Conservation (phyloP, 2,888 invertebrate species). For the Galerucella pusilla region DNA sequence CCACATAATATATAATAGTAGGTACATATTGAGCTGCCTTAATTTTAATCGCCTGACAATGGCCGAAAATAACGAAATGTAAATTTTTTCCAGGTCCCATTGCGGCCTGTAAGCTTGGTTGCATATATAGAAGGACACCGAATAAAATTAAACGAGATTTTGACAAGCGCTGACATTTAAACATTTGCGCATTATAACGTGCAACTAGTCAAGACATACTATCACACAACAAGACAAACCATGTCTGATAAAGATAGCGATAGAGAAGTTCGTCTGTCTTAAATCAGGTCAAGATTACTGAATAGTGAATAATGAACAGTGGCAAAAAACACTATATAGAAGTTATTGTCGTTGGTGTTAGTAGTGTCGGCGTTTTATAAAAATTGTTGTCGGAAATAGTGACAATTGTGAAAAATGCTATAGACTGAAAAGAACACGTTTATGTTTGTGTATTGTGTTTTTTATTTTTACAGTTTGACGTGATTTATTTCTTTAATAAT, state of each 20-base stretch:
- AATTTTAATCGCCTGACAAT: no score
- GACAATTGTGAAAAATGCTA: conserved; percentile 46
- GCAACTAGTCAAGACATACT: conserved; percentile 33
- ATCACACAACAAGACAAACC: conserved; percentile 14
- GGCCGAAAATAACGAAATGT: no score
- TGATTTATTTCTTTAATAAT: conserved; percentile 50
- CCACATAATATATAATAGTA: no score
- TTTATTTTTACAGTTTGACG: conserved; percentile 41
- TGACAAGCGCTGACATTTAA: conserved; percentile 43
- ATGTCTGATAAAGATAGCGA: conserved; percentile 35
- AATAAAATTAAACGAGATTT: conserved; percentile 42
- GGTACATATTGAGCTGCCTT: neutral
- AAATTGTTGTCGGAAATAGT: conserved; percentile 40
- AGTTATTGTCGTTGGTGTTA: conserved; percentile 46
- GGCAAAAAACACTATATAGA: conserved; percentile 50
- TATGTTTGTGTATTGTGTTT: conserved; percentile 45
- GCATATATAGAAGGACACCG: conserved; percentile 14
- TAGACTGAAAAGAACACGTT: conserved; percentile 34
- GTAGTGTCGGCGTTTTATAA: conserved; percentile 46
- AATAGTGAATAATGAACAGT: conserved; percentile 43
- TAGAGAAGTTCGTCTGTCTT: conserved; percentile 20
- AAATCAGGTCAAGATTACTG: conserved; percentile 40
- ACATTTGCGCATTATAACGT: conserved; percentile 43
- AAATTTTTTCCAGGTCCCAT: no score
- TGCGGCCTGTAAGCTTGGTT: conserved; percentile 1